A percentile compares a stretch with the other conserved stretches of the same genome.
Conservation (phyloP, 2,797 vertebrate species). For the Gadopsis marmoratus region DNA sequence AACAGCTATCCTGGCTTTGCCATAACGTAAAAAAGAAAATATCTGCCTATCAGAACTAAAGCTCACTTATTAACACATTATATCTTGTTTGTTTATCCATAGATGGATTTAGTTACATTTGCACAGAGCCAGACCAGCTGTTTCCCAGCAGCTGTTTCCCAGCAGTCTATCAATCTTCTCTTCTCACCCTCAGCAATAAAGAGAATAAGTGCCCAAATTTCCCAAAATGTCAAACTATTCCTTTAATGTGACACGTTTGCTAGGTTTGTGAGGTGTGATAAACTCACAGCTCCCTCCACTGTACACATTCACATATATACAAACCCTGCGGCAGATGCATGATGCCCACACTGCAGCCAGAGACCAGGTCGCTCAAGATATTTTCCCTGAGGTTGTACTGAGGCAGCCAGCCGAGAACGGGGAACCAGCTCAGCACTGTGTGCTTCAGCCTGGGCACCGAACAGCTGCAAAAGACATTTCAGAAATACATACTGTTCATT, state of each 20-base stretch:
- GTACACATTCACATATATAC: conserved; percentile 39
- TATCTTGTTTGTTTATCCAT: background rate
- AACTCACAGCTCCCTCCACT: background rate
- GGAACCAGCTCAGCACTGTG: conserved; percentile 74
- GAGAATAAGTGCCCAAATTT: background rate
- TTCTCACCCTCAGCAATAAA: background rate
- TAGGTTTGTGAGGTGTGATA: background rate
- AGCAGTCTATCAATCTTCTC: background rate
- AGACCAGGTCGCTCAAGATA: conserved; percentile 89
- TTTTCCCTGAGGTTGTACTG: conserved; percentile 90
- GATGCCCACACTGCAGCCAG: conserved; percentile 95
- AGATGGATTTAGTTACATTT: too few relatives aligned
- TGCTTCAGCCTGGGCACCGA: conserved; percentile 71
- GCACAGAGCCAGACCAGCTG: background rate
- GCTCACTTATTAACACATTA: background rate
- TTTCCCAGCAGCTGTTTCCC: too few relatives aligned
- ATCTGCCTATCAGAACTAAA: background rate
- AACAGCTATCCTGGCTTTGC: background rate
- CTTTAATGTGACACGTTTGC: background rate
- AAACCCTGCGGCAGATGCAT: conserved; percentile 96
- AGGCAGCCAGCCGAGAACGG: conserved; percentile 91
- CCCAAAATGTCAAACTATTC: background rate
- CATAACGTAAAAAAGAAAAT: background rate
- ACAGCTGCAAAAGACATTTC: conserved; percentile 70
- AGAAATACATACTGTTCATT: conserved; percentile 1